A percentile compares a stretch with the other conserved stretches of the same genome.
These are phyloP conservation scores for Hesperophylax magnus DNA, from an alignment of 1,140 invertebrate species.

Conservation along the genomic window DNA sequence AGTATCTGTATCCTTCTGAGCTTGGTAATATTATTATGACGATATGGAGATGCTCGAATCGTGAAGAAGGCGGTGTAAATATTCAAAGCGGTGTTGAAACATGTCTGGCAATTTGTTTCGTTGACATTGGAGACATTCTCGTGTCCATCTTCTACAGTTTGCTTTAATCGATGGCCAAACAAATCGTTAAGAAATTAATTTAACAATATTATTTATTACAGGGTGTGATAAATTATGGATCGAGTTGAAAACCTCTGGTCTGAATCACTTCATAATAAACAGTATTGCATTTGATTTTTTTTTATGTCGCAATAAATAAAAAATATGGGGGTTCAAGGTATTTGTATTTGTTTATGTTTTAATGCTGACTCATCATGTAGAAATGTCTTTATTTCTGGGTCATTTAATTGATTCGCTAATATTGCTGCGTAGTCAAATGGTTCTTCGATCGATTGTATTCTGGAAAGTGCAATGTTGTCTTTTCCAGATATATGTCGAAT, in stretches of 20 bases:
- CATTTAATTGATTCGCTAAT: neutral
- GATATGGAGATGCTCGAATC: too few relatives aligned
- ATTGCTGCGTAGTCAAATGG: neutral
- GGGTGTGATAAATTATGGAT: too few relatives aligned
- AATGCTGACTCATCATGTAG: neutral
- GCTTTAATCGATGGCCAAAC: too few relatives aligned
- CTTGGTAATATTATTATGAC: too few relatives aligned
- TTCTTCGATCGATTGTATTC: neutral
- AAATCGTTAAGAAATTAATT: too few relatives aligned
- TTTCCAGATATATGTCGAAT: neutral
- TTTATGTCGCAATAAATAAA: neutral
- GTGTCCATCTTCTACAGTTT: too few relatives aligned
- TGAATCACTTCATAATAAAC: neutral
- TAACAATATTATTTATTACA: too few relatives aligned
- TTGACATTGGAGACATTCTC: slow-evolving; percentile 47
- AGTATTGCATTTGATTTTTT: neutral
- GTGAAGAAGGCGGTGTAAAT: too few relatives aligned
- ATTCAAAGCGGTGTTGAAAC: slow-evolving; percentile 38
- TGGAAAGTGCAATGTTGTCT: neutral
- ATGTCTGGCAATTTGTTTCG: slow-evolving; percentile 56
- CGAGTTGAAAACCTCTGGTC: neutral
- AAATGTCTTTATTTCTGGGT: neutral
- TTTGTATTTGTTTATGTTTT: neutral
- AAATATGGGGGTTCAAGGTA: neutral
- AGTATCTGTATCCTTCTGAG: slow-evolving; percentile 55